Evolutionary conservation across 2,113 vertebrate species (phyloP).

Genomic region (Sinocyclocheilus maitianheensis): DNA sequence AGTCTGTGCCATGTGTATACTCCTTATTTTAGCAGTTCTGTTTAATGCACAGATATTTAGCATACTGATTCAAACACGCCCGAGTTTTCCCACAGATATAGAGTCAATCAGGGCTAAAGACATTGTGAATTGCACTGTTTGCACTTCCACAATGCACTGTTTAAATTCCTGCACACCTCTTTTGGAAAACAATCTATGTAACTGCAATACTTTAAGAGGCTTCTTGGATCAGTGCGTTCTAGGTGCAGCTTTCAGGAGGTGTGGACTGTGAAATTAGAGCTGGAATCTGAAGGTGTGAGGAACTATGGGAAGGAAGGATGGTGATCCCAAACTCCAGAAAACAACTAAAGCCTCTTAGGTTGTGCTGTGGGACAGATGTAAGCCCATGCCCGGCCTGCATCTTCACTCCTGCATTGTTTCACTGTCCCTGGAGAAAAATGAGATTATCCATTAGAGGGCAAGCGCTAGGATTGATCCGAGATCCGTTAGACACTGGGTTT

Average conservation of each 20-base stretch:
- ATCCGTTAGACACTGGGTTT: not conserved
- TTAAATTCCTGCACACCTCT: not conserved
- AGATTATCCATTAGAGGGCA: conserved; percentile 34
- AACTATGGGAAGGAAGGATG: not conserved
- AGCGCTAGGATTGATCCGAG: not conserved
- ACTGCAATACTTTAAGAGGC: conserved; percentile 29
- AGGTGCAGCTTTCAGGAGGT: not conserved
- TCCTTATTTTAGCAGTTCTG: not conserved
- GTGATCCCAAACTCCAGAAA: conserved; percentile 13
- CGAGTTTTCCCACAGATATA: not conserved
- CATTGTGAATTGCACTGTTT: not conserved
- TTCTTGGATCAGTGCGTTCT: conserved; percentile 16
- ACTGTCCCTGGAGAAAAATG: conserved; percentile 9
- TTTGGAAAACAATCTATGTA: conserved; percentile 35
- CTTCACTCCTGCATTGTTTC: not conserved
- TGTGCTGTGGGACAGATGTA: conserved; percentile 18
- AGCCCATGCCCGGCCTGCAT: not conserved
- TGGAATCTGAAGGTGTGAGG: not conserved
- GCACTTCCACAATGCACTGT: not conserved
- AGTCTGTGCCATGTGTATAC: not conserved
- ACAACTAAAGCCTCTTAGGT: conserved; percentile 29
- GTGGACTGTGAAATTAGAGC: conserved; percentile 30
- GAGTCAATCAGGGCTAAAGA: not conserved
- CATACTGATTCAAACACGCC: not conserved
- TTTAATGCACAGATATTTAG: not conserved